Percentiles rank a stretch among this genome's conserved stretches.
Conservation (phyloP, 30 jellyfish, hydroid and myxozoan genomes). For the Cassiopea andromeda region DNA sequence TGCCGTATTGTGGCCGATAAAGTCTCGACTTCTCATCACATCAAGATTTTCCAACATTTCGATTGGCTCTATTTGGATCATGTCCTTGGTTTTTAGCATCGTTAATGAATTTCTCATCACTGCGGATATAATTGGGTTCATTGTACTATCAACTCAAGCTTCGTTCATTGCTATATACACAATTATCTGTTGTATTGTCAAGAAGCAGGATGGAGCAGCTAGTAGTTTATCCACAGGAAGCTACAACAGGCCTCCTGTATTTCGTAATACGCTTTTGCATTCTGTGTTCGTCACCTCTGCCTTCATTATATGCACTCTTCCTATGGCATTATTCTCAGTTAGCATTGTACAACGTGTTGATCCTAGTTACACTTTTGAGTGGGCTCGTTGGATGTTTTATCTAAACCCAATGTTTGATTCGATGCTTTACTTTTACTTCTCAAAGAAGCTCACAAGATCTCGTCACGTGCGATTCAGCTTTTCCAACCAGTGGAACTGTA, state of each 20-base stretch:
- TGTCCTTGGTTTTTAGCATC: constrained; percentile 2
- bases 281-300: constrained; percentile 10
- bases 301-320: constrained; percentile 19
- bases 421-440: constrained; percentile 2
- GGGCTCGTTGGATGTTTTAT: constrained; percentile 4
- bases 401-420: too few species aligned
- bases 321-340: background rate
- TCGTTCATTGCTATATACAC: constrained; percentile 1
- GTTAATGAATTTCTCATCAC: background rate
- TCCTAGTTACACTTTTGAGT: background rate
- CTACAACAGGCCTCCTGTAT: background rate
- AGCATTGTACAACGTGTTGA: background rate
- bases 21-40: constrained; percentile 1
- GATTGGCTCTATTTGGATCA: background rate
- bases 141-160: background rate
- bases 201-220: background rate
- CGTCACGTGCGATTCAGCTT: background rate
- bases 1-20: constrained; percentile 4
- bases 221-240: background rate
- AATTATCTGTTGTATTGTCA: constrained; percentile 3
- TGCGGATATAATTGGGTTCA: constrained; percentile 1
- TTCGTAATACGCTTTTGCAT: background rate
- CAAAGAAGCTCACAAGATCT: background rate
- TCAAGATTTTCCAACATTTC: constrained; percentile 3
- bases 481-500: background rate